Conservation (phyloP, 2,888 invertebrate species). For the Harpagoxenus sublaevis region DNA sequence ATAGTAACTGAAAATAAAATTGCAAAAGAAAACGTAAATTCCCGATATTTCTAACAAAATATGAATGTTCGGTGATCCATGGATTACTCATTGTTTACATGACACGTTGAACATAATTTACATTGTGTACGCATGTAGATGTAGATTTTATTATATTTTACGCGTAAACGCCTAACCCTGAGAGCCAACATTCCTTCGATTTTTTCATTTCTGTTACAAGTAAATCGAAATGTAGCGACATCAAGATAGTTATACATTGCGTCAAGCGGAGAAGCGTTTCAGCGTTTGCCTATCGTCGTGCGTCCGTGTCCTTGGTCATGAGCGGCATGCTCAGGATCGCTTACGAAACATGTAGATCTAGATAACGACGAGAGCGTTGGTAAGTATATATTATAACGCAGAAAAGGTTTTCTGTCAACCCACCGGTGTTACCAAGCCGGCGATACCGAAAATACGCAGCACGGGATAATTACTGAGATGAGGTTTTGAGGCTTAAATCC, state of each 20-base stretch:
- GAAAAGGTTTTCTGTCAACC: slow-evolving; percentile 7
- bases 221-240: slow-evolving; percentile 38
- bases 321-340: neutral
- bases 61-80: no score
- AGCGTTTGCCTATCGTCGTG: slow-evolving; percentile 19
- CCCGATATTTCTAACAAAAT: no score
- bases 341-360: slow-evolving; percentile 22
- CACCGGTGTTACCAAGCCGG: neutral
- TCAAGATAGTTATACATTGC: slow-evolving; percentile 38
- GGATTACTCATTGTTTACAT: no score
- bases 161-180: no score
- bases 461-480: neutral
- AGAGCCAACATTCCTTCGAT: slow-evolving; percentile 4
- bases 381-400: neutral
- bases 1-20: no score
- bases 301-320: neutral
- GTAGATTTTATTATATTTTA: no score
- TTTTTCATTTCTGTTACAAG: slow-evolving; percentile 33
- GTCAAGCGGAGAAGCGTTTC: slow-evolving; percentile 31
- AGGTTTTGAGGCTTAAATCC: neutral
- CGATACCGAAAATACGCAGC: neutral
- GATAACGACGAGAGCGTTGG: slow-evolving; percentile 15
- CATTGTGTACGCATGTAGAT: no score
- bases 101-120: no score
- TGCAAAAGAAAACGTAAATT: no score